A percentile compares a stretch with the other conserved stretches of the same genome.
phyloP scores from a whole-genome alignment of 2,888 invertebrate species.

The Drosophila koepferae region DNA sequence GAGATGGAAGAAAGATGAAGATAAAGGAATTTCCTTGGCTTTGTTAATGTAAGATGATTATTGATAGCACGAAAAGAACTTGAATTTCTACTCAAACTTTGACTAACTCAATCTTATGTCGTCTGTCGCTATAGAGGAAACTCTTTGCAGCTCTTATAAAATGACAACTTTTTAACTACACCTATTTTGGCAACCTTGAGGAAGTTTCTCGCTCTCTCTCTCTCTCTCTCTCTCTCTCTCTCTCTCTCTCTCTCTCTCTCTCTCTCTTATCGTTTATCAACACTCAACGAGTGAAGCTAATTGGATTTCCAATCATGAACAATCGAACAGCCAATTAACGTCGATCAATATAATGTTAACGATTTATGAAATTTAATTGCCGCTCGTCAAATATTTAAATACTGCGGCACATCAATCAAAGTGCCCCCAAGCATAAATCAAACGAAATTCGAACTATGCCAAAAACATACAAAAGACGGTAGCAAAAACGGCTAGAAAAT shows the following conservation, averaged over 20 bases:
- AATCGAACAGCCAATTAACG: slow-evolving; percentile 58
- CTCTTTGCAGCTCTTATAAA: background rate
- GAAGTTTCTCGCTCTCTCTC: background rate
- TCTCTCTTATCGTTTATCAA: slow-evolving; percentile 18
- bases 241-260: background rate
- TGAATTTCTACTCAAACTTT: background rate
- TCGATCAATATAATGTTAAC: slow-evolving; percentile 55
- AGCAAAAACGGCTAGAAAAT: slow-evolving; percentile 21
- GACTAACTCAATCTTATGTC: no score
- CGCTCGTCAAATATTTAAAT: slow-evolving; percentile 44
- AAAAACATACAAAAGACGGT: slow-evolving; percentile 20
- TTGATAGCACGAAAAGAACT: background rate
- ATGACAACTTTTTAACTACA: background rate
- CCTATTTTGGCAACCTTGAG: slow-evolving; percentile 8
- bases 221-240: no score
- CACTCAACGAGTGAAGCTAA: slow-evolving; percentile 29
- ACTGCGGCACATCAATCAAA: slow-evolving; percentile 68
- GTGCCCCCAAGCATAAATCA: slow-evolving; percentile 62
- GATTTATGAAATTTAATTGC: slow-evolving; percentile 68
- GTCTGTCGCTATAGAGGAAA: background rate
- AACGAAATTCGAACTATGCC: slow-evolving; percentile 22
- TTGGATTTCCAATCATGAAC: slow-evolving; percentile 37
- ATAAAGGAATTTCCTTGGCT: background rate
- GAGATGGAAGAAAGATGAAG: background rate
- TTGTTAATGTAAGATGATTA: background rate